phyloP scores from a whole-genome alignment of 2,888 invertebrate species.

The Torymus tubicola region DNA sequence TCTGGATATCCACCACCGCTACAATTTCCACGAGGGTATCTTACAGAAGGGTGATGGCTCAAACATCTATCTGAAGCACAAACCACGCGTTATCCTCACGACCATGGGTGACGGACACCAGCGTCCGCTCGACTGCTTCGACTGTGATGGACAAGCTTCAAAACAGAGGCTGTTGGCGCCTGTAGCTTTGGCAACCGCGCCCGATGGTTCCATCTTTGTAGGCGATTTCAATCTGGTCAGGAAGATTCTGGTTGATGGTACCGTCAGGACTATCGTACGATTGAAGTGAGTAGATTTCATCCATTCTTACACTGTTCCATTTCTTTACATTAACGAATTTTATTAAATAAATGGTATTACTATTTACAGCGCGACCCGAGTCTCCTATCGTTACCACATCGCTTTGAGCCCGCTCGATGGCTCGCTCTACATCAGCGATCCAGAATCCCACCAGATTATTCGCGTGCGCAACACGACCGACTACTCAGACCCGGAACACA shows the following conservation, averaged over 20 bases:
- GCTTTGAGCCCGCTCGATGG: slow-evolving; percentile 96
- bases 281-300: slow-evolving; percentile 83
- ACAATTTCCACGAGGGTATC: slow-evolving; percentile 98
- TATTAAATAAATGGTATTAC: slow-evolving; percentile 1
- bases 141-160: slow-evolving; percentile 88
- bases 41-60: slow-evolving; percentile 98
- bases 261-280: slow-evolving; percentile 87
- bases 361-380: slow-evolving; percentile 87
- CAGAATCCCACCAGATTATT: slow-evolving; percentile 95
- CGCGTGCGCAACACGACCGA: slow-evolving; percentile 90
- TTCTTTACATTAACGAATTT: not conserved
- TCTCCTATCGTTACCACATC: slow-evolving; percentile 97
- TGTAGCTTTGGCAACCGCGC: slow-evolving; percentile 92
- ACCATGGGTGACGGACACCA: slow-evolving; percentile 95
- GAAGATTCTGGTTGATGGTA: slow-evolving; percentile 90
- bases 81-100: slow-evolving; percentile 92
- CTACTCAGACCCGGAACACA: slow-evolving; percentile 90
- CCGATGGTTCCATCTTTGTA: slow-evolving; percentile 95
- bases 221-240: slow-evolving; percentile 97
- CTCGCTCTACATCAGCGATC: slow-evolving; percentile 95
- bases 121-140: slow-evolving; percentile 89
- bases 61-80: slow-evolving; percentile 94
- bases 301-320: not conserved
- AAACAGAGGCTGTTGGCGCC: slow-evolving; percentile 92
- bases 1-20: slow-evolving; percentile 97